Percentiles rank a stretch among this genome's conserved stretches.
Conservation (phyloP, 2,888 invertebrate species). For the Geophilus truncorum region DNA sequence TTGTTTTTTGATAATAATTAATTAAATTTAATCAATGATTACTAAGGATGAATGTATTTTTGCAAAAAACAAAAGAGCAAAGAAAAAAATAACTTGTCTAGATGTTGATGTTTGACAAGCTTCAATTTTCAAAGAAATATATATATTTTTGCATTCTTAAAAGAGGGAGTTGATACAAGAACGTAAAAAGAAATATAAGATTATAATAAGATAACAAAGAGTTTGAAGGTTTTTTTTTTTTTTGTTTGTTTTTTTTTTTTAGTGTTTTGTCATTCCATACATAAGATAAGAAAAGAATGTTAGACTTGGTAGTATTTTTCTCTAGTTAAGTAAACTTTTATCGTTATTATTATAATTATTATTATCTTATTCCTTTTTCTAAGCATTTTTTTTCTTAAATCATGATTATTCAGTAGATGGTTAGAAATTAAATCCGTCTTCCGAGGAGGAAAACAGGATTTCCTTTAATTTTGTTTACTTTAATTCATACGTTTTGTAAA, state of each 20-base stretch:
- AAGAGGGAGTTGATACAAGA: neutral
- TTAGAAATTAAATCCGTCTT: neutral
- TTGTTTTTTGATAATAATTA: constrained; percentile 22
- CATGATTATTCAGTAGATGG: constrained; percentile 1
- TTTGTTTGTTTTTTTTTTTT: neutral
- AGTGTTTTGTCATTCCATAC: neutral
- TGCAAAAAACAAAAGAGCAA: constrained; percentile 27
- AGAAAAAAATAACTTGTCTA: neutral
- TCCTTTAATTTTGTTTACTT: neutral
- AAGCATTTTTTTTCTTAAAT: neutral
- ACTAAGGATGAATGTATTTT: constrained; percentile 11
- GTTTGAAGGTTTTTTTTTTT: neutral
- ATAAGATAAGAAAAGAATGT: neutral
- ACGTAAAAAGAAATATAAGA: neutral
- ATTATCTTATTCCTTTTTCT: neutral
- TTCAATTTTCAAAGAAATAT: constrained; percentile 18
- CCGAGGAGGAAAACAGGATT: constrained; percentile 18
- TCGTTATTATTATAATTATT: neutral
- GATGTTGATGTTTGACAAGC: constrained; percentile 27
- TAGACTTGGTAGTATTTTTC: neutral
- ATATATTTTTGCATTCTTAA: constrained; percentile 25
- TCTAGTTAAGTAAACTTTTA: neutral
- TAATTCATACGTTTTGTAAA: neutral
- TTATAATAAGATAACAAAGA: neutral
- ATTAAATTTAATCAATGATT: neutral